phyloP scores from a whole-genome alignment of 2,797 vertebrate species.

The Tapera naevia region DNA sequence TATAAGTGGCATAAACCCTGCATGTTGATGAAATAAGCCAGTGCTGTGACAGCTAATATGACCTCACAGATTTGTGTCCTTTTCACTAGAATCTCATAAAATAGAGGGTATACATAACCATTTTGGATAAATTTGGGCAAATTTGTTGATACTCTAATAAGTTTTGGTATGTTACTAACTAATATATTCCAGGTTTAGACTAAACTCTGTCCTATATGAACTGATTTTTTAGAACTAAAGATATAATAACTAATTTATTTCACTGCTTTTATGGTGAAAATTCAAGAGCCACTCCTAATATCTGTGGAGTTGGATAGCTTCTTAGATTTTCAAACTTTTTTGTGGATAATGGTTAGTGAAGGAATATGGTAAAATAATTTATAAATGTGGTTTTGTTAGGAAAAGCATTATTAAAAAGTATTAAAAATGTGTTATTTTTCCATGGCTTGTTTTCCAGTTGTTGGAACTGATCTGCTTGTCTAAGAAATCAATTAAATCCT shows the following conservation, averaged over 20 bases:
- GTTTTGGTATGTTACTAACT: neutral
- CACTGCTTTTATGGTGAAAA: neutral
- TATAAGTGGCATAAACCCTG: neutral
- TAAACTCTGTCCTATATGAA: neutral
- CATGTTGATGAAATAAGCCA: neutral
- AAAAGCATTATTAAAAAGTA: neutral
- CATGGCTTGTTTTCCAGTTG: neutral
- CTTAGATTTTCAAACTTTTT: neutral
- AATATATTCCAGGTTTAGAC: neutral
- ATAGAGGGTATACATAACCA: neutral
- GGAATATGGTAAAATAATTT: neutral
- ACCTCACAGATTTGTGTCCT: neutral
- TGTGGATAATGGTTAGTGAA: neutral
- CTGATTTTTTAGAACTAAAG: neutral
- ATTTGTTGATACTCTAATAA: neutral
- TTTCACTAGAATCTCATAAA: neutral
- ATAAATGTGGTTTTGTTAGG: neutral
- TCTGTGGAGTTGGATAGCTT: neutral
- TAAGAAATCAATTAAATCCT: neutral
- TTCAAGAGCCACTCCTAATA: neutral
- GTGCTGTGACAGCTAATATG: neutral
- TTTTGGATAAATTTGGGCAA: neutral
- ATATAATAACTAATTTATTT: neutral
- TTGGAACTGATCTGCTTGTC: neutral
- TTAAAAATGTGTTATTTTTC: neutral